Conservation (phyloP, 2,797 vertebrate genomes). For the Bovichtus diacanthus region DNA sequence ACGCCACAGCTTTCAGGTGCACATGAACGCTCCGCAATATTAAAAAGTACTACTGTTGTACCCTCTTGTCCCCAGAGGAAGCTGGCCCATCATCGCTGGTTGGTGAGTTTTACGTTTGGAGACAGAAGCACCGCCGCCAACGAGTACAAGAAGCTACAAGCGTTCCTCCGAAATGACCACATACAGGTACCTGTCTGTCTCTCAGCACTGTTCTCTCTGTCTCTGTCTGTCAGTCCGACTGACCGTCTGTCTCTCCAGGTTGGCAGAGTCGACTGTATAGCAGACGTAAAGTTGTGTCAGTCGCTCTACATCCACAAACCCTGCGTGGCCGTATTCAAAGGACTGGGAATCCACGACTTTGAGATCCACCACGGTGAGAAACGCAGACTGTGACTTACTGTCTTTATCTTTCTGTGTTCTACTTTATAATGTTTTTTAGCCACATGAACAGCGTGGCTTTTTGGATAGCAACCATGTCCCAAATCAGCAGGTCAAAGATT, state of each 20-base stretch:
- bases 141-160: conserved; percentile 93
- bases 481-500: too few species aligned
- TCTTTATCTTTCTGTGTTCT: background rate
- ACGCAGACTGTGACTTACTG: background rate
- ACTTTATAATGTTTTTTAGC: background rate
- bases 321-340: conserved; percentile 94
- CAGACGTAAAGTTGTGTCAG: conserved; percentile 86
- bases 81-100: conserved; percentile 93
- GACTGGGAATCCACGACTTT: conserved; percentile 92
- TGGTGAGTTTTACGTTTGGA: conserved; percentile 93
- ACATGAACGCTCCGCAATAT: too few species aligned
- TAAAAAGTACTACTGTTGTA: background rate
- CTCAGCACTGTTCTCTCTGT: background rate
- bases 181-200: conserved; percentile 88
- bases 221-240: background rate
- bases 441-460: too few species aligned
- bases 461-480: too few species aligned
- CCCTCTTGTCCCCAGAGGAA: conserved; percentile 80
- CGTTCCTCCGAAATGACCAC: conserved; percentile 90
- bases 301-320: conserved; percentile 92
- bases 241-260: conserved; percentile 85
- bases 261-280: conserved; percentile 90
- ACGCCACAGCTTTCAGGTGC: background rate
- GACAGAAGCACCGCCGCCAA: conserved; percentile 76
- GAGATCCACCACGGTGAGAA: conserved; percentile 96